These are phyloP conservation scores for Andrena fulva DNA, from an alignment of 2,888 invertebrate species.

Conservation along the genomic window DNA sequence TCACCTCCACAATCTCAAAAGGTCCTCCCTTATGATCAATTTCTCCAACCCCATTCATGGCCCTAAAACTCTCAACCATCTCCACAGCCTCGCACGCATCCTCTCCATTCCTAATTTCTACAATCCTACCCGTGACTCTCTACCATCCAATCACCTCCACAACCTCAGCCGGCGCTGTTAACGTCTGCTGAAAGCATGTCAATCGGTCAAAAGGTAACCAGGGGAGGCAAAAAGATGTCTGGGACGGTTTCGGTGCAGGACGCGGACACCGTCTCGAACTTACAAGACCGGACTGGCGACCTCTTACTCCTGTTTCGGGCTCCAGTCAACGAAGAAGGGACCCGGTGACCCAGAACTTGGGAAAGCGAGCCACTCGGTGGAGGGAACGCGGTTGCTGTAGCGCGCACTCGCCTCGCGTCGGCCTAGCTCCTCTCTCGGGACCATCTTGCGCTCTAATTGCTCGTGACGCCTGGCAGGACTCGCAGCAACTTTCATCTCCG, in stretches of 20 bases:
- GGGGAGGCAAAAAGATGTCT: constrained; percentile 8
- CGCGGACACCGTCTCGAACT: constrained; percentile 23
- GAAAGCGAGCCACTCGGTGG: constrained; percentile 72
- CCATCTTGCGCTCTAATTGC: constrained; percentile 79
- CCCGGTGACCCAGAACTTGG: constrained; percentile 81
- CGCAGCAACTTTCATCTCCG: constrained; percentile 47
- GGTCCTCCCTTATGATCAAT: no score
- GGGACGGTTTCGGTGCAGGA: background rate
- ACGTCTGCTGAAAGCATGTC: constrained; percentile 25
- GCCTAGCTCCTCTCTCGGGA: constrained; percentile 52
- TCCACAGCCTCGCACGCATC: no score
- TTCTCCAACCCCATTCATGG: no score
- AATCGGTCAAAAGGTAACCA: constrained; percentile 41
- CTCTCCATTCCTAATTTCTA: no score
- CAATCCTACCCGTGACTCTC: no score
- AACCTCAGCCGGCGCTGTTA: no score
- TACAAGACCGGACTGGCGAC: constrained; percentile 59
- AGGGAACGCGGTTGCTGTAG: constrained; percentile 37
- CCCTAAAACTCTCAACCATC: no score
- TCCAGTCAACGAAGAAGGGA: constrained; percentile 48
- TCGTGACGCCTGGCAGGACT: constrained; percentile 69
- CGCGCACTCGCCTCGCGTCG: background rate
- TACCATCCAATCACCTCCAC: no score
- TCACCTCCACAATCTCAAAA: no score
- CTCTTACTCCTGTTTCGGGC: constrained; percentile 68